phyloP scores from a whole-genome alignment of 2,113 vertebrate species.

The Grammomys surdaster region DNA sequence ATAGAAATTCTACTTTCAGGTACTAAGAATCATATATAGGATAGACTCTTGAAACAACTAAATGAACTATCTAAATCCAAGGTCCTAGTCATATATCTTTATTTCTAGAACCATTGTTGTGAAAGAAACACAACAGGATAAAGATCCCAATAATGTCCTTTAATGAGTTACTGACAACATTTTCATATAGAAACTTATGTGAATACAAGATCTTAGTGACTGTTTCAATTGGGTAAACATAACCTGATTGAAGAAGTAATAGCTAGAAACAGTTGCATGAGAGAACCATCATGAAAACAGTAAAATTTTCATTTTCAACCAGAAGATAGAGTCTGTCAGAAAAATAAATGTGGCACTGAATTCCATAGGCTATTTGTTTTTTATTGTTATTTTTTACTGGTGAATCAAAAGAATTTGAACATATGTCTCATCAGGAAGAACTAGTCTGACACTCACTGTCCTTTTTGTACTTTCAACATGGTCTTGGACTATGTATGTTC shows the following conservation, averaged over 20 bases:
- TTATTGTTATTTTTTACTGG: slow-evolving; percentile 28
- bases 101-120: slow-evolving; percentile 39
- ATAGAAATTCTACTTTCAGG: slow-evolving; percentile 67
- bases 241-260: slow-evolving; percentile 22
- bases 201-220: background rate
- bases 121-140: slow-evolving; percentile 26
- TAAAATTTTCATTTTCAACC: background rate
- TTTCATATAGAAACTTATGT: slow-evolving; percentile 42
- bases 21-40: slow-evolving; percentile 55
- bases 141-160: slow-evolving; percentile 42
- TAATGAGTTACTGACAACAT: slow-evolving; percentile 65
- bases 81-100: slow-evolving; percentile 52
- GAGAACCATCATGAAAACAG: background rate
- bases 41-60: slow-evolving; percentile 69
- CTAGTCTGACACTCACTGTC: background rate
- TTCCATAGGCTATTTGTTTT: background rate
- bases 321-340: background rate
- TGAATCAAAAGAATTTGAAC: slow-evolving; percentile 11
- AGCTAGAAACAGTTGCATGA: background rate
- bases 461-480: background rate
- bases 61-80: slow-evolving; percentile 74
- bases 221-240: background rate
- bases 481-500: background rate
- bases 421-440: background rate
- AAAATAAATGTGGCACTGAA: background rate